phyloP scores from a whole-genome alignment of 1,140 invertebrate species.

The Nasonia longicornis region DNA sequence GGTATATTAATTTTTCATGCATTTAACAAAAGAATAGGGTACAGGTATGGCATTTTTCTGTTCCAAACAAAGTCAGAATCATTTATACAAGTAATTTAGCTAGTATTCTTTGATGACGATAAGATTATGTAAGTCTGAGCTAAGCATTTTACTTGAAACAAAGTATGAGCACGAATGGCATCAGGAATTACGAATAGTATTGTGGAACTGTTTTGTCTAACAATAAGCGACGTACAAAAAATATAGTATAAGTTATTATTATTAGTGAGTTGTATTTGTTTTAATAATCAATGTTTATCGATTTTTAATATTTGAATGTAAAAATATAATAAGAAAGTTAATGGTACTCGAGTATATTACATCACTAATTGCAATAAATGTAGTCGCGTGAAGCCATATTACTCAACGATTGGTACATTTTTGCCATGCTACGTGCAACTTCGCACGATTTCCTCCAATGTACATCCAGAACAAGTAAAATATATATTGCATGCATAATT shows the following conservation, averaged over 20 bases:
- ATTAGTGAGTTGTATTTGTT: neutral
- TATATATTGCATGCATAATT: no score
- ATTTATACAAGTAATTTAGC: no score
- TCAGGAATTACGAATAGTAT: neutral
- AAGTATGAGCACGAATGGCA: no score
- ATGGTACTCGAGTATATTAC: neutral
- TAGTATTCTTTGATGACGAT: no score
- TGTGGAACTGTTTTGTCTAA: neutral
- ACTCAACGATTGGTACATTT: neutral
- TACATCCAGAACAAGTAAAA: no score
- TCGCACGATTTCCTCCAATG: neutral
- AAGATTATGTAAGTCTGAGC: no score
- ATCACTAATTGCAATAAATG: neutral
- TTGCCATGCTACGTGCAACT: neutral
- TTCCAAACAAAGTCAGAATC: no score
- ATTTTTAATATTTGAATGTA: neutral
- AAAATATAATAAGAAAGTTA: neutral
- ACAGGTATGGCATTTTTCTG: no score
- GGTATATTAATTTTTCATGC: no score
- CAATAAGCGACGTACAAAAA: no score
- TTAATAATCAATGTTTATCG: neutral
- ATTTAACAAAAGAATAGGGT: no score
- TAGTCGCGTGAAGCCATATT: neutral
- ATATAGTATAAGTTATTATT: neutral
- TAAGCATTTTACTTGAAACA: no score